phyloP scores from a whole-genome alignment of 1,140 invertebrate genomes.

The Lineus longissimus region DNA sequence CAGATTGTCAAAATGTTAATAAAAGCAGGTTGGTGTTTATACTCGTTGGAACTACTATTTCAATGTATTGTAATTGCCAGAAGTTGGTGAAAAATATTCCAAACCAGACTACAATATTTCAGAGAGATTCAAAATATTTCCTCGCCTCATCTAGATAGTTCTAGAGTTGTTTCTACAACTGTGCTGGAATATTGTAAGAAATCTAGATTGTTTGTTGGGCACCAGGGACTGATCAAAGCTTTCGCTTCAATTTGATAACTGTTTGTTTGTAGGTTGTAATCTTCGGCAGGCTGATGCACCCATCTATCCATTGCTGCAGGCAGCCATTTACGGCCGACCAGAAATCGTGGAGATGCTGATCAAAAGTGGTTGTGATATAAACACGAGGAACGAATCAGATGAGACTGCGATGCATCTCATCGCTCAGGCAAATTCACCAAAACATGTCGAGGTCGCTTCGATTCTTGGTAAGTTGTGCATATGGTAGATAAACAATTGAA shows the following conservation, averaged over 20 bases:
- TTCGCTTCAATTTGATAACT: neutral
- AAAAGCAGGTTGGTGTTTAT: constrained; percentile 10
- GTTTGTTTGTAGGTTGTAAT: constrained; percentile 3
- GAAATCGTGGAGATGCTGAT: constrained; percentile 16
- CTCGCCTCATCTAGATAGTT: too few relatives aligned
- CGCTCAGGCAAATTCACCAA: constrained; percentile 6
- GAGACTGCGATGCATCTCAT: constrained; percentile 12
- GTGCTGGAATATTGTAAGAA: too few relatives aligned
- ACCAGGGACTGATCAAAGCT: too few relatives aligned
- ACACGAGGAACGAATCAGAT: constrained; percentile 1
- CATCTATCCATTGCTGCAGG: constrained; percentile 13
- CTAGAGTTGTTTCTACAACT: too few relatives aligned
- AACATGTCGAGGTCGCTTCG: neutral
- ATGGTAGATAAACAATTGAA: too few relatives aligned
- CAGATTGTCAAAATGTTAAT: constrained; percentile 19
- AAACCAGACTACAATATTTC: too few relatives aligned
- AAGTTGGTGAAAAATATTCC: too few relatives aligned
- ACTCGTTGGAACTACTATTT: too few relatives aligned
- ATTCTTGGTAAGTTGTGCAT: constrained; percentile 6
- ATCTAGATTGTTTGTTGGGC: too few relatives aligned
- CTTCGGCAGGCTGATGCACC: constrained; percentile 11
- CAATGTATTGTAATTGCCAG: too few relatives aligned
- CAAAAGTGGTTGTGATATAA: constrained; percentile 13
- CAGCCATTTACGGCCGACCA: constrained; percentile 13
- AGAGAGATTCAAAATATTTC: too few relatives aligned